phyloP scores from a whole-genome alignment of 2,113 vertebrate species.

The Ciconia maguari region DNA sequence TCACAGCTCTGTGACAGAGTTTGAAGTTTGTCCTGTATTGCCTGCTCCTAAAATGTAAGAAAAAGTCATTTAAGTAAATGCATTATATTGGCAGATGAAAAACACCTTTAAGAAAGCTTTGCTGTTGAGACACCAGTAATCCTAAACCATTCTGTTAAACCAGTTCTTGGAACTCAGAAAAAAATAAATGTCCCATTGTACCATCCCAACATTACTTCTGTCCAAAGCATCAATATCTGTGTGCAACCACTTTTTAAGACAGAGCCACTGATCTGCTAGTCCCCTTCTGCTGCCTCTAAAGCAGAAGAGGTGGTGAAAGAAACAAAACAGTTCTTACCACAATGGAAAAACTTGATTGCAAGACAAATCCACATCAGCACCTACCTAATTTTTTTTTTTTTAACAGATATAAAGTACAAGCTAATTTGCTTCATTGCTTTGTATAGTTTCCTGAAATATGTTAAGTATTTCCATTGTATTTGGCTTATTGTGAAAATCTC shows the following conservation, averaged over 20 bases:
- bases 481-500: neutral
- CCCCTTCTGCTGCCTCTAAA: neutral
- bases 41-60: slow-evolving; percentile 77
- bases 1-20: slow-evolving; percentile 82
- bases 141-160: neutral
- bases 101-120: neutral
- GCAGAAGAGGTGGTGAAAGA: neutral
- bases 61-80: slow-evolving; percentile 1
- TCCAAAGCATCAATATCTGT: neutral
- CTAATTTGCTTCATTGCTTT: neutral
- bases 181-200: neutral
- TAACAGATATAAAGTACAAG: neutral
- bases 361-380: neutral
- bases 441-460: neutral
- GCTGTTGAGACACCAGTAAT: neutral
- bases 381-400: neutral
- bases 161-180: neutral
- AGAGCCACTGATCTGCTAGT: neutral
- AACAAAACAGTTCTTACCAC: neutral
- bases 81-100: neutral
- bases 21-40: slow-evolving; percentile 79
- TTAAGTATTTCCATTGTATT: neutral
- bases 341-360: neutral
- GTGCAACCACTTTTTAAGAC: neutral
- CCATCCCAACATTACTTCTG: neutral